Conservation (phyloP, 2,888 invertebrate genomes). For the Alitta virens region DNA sequence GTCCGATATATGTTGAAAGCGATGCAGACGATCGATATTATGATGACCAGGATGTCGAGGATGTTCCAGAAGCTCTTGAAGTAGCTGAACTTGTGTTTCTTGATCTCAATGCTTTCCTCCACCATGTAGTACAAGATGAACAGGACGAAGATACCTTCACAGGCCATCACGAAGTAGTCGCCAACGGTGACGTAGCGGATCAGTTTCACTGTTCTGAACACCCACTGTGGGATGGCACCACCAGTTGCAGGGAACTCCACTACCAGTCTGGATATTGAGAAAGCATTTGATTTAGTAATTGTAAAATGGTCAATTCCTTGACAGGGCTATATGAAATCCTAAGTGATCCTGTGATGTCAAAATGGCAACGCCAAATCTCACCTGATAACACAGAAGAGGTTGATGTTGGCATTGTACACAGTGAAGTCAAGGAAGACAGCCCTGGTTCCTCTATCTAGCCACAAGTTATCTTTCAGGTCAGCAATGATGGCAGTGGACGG, state of each 20-base stretch:
- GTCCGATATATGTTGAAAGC: slow-evolving; percentile 60
- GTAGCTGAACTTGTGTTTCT: slow-evolving; percentile 57
- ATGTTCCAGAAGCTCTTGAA: slow-evolving; percentile 67
- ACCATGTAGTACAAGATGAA: slow-evolving; percentile 65
- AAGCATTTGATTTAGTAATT: no score
- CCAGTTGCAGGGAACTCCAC: slow-evolving; percentile 73
- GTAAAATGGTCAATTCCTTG: no score
- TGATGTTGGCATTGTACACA: slow-evolving; percentile 72
- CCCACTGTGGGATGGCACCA: slow-evolving; percentile 65
- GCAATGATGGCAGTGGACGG: slow-evolving; percentile 59
- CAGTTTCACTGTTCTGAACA: slow-evolving; percentile 64
- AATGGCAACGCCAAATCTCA: slow-evolving; percentile 35
- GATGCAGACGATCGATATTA: slow-evolving; percentile 59
- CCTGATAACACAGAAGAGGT: slow-evolving; percentile 69
- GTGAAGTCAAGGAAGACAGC: slow-evolving; percentile 71
- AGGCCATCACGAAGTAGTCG: slow-evolving; percentile 62
- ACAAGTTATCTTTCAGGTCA: slow-evolving; percentile 62
- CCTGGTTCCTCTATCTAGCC: slow-evolving; percentile 71
- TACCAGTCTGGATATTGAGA: slow-evolving; percentile 60
- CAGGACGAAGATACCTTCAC: slow-evolving; percentile 63
- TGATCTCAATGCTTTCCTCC: slow-evolving; percentile 60
- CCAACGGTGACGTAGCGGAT: slow-evolving; percentile 61
- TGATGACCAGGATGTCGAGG: slow-evolving; percentile 65
- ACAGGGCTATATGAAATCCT: no score
- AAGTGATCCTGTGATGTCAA: no score